Conservation (phyloP, 2,113 vertebrate genomes). For the Craseonycteris thonglongyai region DNA sequence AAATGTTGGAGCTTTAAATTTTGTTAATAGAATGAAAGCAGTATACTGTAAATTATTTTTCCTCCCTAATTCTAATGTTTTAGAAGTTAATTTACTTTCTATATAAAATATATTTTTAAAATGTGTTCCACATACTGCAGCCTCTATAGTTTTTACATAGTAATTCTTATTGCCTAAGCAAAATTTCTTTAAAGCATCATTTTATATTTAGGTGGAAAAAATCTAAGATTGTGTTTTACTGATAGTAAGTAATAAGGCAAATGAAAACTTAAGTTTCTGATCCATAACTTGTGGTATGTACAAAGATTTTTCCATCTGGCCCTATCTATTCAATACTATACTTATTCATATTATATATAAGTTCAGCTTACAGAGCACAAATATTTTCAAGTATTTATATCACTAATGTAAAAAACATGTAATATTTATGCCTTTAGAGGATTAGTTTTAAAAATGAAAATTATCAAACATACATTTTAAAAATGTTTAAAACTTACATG, state of each 20-base stretch:
- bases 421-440: not conserved
- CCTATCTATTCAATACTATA: not conserved
- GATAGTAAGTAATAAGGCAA: not conserved
- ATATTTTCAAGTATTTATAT: not conserved
- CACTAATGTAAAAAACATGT: not conserved
- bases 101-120: not conserved
- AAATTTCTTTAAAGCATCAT: not conserved
- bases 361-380: not conserved
- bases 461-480: not conserved
- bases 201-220: not conserved
- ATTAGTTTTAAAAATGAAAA: not conserved
- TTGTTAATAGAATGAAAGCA: no score
- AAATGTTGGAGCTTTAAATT: not conserved
- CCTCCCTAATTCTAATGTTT: not conserved
- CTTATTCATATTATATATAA: not conserved
- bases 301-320: not conserved
- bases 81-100: not conserved
- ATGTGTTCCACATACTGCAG: not conserved
- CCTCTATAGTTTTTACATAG: not conserved
- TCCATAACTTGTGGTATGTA: not conserved
- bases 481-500: constrained; percentile 2
- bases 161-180: constrained; percentile 30
- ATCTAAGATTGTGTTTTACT: not conserved
- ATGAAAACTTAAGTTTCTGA: not conserved
- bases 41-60: not conserved